Percentiles rank a stretch among this genome's conserved stretches.
Conservation (phyloP, 2,888 invertebrate species). For the Alitta virens region DNA sequence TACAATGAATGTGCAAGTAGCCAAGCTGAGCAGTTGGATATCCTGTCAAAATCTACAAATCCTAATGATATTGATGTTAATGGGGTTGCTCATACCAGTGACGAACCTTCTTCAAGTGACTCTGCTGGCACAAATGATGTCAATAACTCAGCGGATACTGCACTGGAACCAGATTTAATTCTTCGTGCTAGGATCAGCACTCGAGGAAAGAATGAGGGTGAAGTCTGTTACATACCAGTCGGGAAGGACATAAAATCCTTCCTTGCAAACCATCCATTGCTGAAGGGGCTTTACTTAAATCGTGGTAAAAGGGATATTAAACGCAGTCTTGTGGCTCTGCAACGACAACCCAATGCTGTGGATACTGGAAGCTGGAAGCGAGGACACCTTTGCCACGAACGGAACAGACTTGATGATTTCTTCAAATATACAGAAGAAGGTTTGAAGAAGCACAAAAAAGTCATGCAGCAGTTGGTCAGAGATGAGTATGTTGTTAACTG, state of each 20-base stretch:
- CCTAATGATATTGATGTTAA: too few relatives aligned
- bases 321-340: slow-evolving; percentile 33
- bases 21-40: too few relatives aligned
- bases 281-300: slow-evolving; percentile 41
- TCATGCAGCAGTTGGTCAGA: slow-evolving; percentile 31
- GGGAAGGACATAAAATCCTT: slow-evolving; percentile 35
- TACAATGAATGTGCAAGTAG: too few relatives aligned
- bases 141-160: too few relatives aligned
- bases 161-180: too few relatives aligned
- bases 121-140: too few relatives aligned
- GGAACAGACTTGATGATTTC: slow-evolving; percentile 45
- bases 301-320: slow-evolving; percentile 47
- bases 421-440: slow-evolving; percentile 43
- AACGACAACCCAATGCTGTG: slow-evolving; percentile 34
- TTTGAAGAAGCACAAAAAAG: slow-evolving; percentile 25
- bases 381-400: slow-evolving; percentile 35
- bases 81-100: too few relatives aligned
- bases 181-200: neutral
- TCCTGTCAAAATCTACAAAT: too few relatives aligned
- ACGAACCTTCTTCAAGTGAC: too few relatives aligned
- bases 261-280: slow-evolving; percentile 35
- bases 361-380: slow-evolving; percentile 42
- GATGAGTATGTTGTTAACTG: slow-evolving; percentile 50
- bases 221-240: slow-evolving; percentile 28
- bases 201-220: slow-evolving; percentile 3